Conservation (phyloP, 2,113 vertebrate genomes). For the Blennius ocellaris region DNA sequence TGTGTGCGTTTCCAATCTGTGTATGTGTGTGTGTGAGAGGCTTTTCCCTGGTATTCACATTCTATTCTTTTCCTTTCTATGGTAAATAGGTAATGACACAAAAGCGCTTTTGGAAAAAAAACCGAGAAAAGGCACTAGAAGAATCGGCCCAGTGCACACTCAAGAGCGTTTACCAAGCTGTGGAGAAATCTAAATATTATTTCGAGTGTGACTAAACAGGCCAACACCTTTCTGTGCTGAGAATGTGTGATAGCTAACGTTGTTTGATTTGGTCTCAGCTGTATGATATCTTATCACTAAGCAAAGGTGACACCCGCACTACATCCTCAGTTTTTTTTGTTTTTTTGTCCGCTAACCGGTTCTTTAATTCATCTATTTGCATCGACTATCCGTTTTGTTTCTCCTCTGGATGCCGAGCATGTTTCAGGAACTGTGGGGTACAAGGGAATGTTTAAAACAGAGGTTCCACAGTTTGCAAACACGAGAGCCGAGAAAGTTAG, state of each 20-base stretch:
- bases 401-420: constrained; percentile 13
- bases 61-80: constrained; percentile 65
- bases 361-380: constrained; percentile 60
- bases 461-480: constrained; percentile 56
- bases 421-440: constrained; percentile 30
- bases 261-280: constrained; percentile 75
- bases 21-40: constrained; percentile 19
- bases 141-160: constrained; percentile 46
- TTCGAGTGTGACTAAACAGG: constrained; percentile 74
- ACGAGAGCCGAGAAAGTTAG: constrained; percentile 45
- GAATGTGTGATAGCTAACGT: constrained; percentile 57
- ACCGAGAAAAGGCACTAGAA: constrained; percentile 22
- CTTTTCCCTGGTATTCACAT: constrained; percentile 72
- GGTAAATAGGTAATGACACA: constrained; percentile 77
- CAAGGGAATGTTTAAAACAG: constrained; percentile 46
- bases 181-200: constrained; percentile 81
- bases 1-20: constrained; percentile 28
- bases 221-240: constrained; percentile 69
- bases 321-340: constrained; percentile 22
- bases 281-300: constrained; percentile 69
- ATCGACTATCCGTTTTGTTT: constrained; percentile 45
- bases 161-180: constrained; percentile 59
- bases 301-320: constrained; percentile 63
- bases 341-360: constrained; percentile 59
- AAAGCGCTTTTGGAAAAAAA: constrained; percentile 59